Base-by-base conservation (phyloP, 2,888 invertebrate species). In the Stratiomys singularior region DNA sequence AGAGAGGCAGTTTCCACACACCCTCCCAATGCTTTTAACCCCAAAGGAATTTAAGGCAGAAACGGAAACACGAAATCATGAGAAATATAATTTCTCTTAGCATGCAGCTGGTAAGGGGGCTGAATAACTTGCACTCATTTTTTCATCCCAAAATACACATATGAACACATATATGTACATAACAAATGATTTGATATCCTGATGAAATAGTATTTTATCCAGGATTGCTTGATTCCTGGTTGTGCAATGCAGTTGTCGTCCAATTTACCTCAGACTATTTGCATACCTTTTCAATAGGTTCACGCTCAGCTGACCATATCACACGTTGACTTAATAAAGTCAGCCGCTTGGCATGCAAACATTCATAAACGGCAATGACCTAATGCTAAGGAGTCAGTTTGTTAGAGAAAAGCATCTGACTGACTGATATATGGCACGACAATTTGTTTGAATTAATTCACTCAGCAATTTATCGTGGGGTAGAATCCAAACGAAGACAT, bases 391-490 rank as follows among this genome's bases (percentile, higher is more conserved):
- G 52, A 52, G n/a, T 13, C 15, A 5, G 52, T 37, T 37, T 37
- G 37, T 5, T 9, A 9, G 37, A 37, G 37, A 9, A 37, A 37
- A 37, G 37, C 37, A 37, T 37, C 37, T 37, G 52, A 52, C 52
- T 52, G 52, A 52, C 37, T n/a, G 58, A 21, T 60, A 60, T 23
- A 60, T 60, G 37, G 21, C 25, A 60, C 23, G 58, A 60, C 21
- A 60, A 60, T 60, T 60, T 60, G 58, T 60, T 60, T 60, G 58
- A 18, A 60, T 60, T 60, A 60, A 60, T 60, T 60, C 23, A 60
- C 23, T 60, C 25, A 13, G 58, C 58, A 60, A 60, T 60, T 60
- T 25, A 25, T 25, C 13, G 21, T 60, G 18, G 58, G 58, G 58
- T 25, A 18, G 25, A 23, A 52, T 52, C 52, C 52, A 52, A n/a